phyloP scores from a whole-genome alignment of 1,140 invertebrate genomes.

The Trichonephila inaurata region DNA sequence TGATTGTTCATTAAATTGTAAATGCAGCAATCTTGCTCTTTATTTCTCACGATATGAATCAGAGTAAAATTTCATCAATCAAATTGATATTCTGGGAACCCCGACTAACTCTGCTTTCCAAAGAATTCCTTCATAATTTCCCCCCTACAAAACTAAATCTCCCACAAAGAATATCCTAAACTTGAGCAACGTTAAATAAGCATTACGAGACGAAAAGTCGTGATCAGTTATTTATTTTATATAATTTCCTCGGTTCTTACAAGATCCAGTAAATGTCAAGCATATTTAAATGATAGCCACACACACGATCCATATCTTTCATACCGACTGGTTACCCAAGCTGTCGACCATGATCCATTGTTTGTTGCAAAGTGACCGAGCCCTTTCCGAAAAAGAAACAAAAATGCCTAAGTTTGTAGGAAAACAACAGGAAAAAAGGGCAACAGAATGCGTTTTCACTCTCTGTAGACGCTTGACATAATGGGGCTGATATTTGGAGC shows the following conservation, averaged over 20 bases:
- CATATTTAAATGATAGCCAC: background rate
- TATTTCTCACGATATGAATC: too few species aligned
- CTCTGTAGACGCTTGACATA: slow-evolving; percentile 32
- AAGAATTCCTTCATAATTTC: too few species aligned
- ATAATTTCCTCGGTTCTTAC: background rate
- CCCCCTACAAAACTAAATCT: too few species aligned
- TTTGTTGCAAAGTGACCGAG: slow-evolving; percentile 1
- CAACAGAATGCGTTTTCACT: background rate
- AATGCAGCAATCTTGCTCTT: too few species aligned
- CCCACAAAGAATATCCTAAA: too few species aligned
- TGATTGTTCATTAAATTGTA: too few species aligned
- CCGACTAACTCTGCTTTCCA: too few species aligned
- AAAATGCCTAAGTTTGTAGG: background rate
- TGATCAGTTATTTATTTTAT: too few species aligned
- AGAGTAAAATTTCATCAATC: too few species aligned
- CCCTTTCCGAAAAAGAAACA: background rate
- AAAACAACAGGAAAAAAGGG: background rate
- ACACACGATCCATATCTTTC: background rate
- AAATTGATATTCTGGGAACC: too few species aligned
- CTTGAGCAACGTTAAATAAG: too few species aligned
- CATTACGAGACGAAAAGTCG: too few species aligned
- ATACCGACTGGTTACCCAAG: background rate
- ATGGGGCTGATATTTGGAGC: slow-evolving; percentile 46
- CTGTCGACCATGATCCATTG: background rate
- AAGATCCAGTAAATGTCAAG: background rate